Conservation (phyloP, 2,797 vertebrate species). For the Leptatherina wallacei region DNA sequence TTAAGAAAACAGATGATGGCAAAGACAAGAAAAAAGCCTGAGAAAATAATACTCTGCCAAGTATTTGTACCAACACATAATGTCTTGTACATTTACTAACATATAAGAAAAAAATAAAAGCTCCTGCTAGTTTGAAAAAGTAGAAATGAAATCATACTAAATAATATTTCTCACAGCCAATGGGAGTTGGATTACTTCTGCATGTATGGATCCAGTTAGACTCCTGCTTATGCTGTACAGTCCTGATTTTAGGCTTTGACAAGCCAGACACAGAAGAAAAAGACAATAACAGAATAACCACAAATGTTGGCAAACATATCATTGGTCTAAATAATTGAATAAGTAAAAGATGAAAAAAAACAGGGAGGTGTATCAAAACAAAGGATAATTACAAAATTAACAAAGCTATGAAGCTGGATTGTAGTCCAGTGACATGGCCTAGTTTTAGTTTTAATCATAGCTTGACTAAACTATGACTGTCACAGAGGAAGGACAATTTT, state of each 20-base stretch:
- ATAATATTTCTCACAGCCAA: not conserved
- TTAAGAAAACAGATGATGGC: not conserved
- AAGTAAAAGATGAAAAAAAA: not conserved
- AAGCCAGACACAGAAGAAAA: not conserved
- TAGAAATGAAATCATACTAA: not conserved
- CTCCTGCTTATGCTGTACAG: not conserved
- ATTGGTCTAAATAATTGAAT: not conserved
- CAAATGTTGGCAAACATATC: not conserved
- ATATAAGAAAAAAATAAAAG: not conserved
- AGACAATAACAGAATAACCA: not conserved
- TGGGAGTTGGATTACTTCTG: not conserved
- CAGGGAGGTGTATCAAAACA: not conserved
- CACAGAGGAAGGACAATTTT: constrained; percentile 37
- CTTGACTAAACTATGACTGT: not conserved
- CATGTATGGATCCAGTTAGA: not conserved
- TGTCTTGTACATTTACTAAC: not conserved
- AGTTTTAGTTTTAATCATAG: not conserved
- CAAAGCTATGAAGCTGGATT: not conserved
- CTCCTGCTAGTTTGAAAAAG: not conserved
- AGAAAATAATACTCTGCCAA: not conserved
- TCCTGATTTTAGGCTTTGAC: not conserved
- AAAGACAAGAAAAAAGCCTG: not conserved
- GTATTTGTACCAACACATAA: not conserved
- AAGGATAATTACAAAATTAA: not conserved
- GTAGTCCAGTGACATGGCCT: not conserved